Evolutionary conservation across 2,888 invertebrate genomes (phyloP).

Genomic region (Leucania comma): DNA sequence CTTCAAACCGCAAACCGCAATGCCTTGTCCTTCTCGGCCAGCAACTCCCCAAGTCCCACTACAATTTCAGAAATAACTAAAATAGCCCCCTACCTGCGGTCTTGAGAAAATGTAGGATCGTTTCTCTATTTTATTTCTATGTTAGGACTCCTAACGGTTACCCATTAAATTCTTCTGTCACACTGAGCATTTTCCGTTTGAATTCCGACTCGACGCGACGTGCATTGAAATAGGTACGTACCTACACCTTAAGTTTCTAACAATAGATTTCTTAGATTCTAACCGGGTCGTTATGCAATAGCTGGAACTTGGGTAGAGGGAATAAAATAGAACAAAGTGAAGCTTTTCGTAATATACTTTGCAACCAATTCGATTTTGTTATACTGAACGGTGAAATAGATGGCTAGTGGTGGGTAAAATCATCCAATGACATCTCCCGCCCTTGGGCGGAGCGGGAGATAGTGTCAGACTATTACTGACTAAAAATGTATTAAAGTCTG

Average conservation of each 20-base stretch:
- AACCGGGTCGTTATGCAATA: conserved; percentile 37
- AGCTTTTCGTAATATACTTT: not conserved
- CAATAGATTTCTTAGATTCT: conserved; percentile 46
- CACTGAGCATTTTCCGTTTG: conserved; percentile 35
- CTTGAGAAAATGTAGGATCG: not conserved
- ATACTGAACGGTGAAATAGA: not conserved
- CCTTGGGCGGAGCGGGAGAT: too few relatives aligned
- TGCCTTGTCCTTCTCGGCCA: conserved; percentile 1
- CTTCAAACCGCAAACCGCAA: not conserved
- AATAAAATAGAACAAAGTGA: not conserved
- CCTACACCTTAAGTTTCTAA: conserved; percentile 33
- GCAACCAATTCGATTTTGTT: not conserved
- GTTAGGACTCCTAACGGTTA: not conserved
- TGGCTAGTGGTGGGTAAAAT: too few relatives aligned
- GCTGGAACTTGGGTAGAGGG: not conserved
- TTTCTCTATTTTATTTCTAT: not conserved
- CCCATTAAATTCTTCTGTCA: conserved; percentile 53
- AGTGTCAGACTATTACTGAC: too few relatives aligned
- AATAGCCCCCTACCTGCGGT: conserved; percentile 2
- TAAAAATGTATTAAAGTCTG: too few relatives aligned
- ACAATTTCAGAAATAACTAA: conserved; percentile 36
- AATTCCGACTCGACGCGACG: conserved; percentile 18
- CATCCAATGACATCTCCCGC: too few relatives aligned
- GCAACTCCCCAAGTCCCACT: conserved; percentile 32
- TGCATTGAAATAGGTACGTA: conserved; percentile 28